Conservation (phyloP, 37 sponge, comb jelly and placozoan species). For the Ephydatia muelleri region DNA sequence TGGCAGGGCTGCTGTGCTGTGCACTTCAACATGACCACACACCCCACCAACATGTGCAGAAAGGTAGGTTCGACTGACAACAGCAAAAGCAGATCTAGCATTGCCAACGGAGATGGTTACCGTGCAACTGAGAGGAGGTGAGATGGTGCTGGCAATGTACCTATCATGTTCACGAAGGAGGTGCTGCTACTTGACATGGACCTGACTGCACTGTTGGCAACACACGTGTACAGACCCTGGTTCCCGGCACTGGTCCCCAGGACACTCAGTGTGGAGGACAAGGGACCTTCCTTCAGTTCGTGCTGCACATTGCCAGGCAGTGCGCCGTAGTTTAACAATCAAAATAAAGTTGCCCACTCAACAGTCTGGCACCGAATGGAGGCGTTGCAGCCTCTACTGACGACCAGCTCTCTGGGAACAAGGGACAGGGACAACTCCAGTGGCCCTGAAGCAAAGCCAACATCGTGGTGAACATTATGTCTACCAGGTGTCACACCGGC, state of each 20-base stretch:
- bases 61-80: not conserved
- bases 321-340: constrained; percentile 31
- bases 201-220: constrained; percentile 7
- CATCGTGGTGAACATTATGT: too few species aligned
- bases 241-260: not conserved
- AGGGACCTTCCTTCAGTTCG: not conserved
- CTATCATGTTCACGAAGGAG: constrained; percentile 7
- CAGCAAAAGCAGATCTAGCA: not conserved
- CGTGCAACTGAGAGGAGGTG: too few species aligned
- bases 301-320: constrained; percentile 7
- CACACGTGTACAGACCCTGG: constrained; percentile 40
- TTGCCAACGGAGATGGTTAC: too few species aligned
- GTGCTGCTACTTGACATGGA: constrained; percentile 26
- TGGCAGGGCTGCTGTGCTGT: not conserved
- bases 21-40: not conserved
- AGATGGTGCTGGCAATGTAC: too few species aligned
- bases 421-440: constrained; percentile 28
- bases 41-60: too few species aligned
- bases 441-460: too few species aligned
- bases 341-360: constrained; percentile 6
- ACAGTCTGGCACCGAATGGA: constrained; percentile 2
- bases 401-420: not conserved
- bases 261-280: constrained; percentile 7
- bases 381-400: constrained; percentile 10
- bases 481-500: not conserved